Evolutionary conservation across 2,113 vertebrate genomes (phyloP).

Genomic region (Tympanuchus pallidicinctus): DNA sequence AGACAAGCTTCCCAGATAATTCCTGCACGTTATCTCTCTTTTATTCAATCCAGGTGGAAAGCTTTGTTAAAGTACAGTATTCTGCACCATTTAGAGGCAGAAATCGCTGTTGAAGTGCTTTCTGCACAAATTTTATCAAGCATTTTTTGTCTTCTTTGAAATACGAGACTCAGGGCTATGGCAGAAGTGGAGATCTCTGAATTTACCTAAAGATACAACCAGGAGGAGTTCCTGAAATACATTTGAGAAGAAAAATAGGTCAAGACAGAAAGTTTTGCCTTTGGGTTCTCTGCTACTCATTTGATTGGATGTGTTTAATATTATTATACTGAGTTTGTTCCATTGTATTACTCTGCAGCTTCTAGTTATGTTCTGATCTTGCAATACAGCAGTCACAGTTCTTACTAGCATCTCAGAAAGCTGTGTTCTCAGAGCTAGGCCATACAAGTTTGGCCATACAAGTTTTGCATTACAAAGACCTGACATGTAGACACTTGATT

Average conservation of each 20-base stretch:
- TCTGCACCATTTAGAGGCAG: background rate
- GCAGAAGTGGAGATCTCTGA: background rate
- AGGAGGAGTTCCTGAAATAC: background rate
- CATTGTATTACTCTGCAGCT: background rate
- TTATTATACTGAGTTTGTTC: background rate
- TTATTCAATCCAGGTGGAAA: background rate
- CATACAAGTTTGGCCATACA: background rate
- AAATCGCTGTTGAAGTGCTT: background rate
- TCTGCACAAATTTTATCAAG: background rate
- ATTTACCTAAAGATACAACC: background rate
- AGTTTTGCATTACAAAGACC: background rate
- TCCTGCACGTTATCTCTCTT: background rate
- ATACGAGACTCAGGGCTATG: background rate
- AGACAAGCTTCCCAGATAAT: background rate
- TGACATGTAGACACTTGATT: background rate
- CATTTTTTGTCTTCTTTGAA: background rate
- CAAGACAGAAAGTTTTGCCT: background rate
- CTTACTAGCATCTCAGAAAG: background rate
- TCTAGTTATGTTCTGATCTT: background rate
- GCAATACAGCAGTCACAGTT: background rate
- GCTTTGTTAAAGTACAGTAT: background rate
- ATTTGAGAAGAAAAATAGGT: conserved; percentile 23
- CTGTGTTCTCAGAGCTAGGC: background rate
- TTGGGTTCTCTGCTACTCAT: background rate
- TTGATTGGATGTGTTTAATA: background rate